phyloP scores from a whole-genome alignment of 2,113 vertebrate species.

The Platycercus adscitus region DNA sequence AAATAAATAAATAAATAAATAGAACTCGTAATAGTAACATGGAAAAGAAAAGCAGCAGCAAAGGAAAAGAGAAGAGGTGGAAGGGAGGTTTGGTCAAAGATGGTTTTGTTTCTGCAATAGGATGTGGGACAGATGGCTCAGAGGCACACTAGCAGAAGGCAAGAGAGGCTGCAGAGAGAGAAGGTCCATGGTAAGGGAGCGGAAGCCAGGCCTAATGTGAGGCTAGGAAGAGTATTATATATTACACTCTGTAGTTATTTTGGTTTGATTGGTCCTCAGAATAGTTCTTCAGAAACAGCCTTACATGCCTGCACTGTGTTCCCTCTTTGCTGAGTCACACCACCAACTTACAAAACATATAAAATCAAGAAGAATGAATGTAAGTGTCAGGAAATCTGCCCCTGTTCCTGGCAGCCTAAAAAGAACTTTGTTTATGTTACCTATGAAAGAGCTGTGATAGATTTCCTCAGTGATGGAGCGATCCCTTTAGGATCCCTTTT shows the following conservation, averaged over 20 bases:
- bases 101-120: neutral
- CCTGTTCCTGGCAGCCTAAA: neutral
- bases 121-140: neutral
- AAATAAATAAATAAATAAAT: neutral
- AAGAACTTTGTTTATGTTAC: neutral
- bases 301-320: neutral
- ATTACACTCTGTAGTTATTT: neutral
- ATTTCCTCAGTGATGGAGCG: neutral
- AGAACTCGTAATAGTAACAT: neutral
- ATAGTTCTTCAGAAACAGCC: neutral
- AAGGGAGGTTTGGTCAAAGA: neutral
- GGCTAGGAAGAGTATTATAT: neutral
- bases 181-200: neutral
- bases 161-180: neutral
- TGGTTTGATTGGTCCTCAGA: neutral
- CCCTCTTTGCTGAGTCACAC: slow-evolving; percentile 11
- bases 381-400: neutral
- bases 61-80: neutral
- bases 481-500: neutral
- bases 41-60: neutral
- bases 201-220: neutral
- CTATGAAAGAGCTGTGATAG: neutral
- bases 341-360: neutral
- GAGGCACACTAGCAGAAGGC: neutral
- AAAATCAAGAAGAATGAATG: neutral